Evolutionary conservation across 64 coral and sea anemone genomes (phyloP), one percentile per base, ranked within the genome.

Genomic region (Porites lutea): DNA sequence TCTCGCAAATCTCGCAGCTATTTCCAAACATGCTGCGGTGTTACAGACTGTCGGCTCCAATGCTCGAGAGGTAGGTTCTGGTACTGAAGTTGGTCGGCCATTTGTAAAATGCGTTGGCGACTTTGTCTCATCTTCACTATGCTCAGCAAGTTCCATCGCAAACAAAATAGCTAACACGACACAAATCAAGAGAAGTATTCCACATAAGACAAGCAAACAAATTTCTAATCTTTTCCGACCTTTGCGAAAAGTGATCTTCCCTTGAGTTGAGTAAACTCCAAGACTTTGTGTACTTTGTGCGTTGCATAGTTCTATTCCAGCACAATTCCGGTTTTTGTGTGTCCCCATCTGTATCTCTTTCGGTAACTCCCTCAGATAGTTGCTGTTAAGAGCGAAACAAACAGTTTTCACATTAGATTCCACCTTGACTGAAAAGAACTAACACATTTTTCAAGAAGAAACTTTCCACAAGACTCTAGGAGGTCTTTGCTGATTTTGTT

Each of bases 241-340:
- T 8, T 22, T 48, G 53, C 15, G 73, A 10, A 82, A 45, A 12
- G 20, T 82, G 16, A 44, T 49, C 59, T 81, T 43, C n/a, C 79
- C 82, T 50, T 52, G 19, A 15, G 4, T 93, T 5, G 91, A 87
- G 60, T 87, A 37, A 0, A 93, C 82, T 48, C 82, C 91, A 60
- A 87, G 82, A 65, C 82, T 93, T 65, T 93, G 91, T 6, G 73
- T 87, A 76, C 91, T 93, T 3, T 82, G 66, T 2, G 61, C 74
- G 12, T 60, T 45, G 64, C 65, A 75, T 46, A 93, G 62, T 59
- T 93, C 82, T 75, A 79, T 72, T 10, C 49, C 48, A 6, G 48
- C 72, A 6, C 59, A 78, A 66, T 18, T 83, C 13, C 22, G 54
- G 68, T 68, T 77, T 13, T 87, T 93, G 59, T 93, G 74, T 8